Percentiles rank a stretch among this genome's conserved stretches.
Conservation (phyloP, 2,888 invertebrate species). For the Acronicta psi region DNA sequence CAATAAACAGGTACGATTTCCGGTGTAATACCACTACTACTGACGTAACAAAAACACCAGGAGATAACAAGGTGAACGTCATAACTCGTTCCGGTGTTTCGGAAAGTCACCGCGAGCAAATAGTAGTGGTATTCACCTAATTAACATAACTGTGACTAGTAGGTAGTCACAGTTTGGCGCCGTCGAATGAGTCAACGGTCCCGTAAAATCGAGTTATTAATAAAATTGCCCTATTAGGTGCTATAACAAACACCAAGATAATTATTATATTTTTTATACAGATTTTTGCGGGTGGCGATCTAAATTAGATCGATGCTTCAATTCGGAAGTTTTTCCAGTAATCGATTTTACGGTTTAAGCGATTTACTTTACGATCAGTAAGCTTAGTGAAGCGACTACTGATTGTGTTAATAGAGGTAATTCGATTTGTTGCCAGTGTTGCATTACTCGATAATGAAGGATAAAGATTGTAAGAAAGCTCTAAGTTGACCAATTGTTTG, state of each 20-base stretch:
- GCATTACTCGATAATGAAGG: constrained; percentile 40
- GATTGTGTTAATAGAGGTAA: constrained; percentile 49
- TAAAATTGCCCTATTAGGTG: constrained; percentile 67
- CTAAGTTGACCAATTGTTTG: constrained; percentile 34
- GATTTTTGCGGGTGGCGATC: constrained; percentile 20
- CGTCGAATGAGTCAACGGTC: constrained; percentile 71
- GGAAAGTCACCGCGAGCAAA: constrained; percentile 55
- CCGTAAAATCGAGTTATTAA: constrained; percentile 65
- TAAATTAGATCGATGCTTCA: constrained; percentile 33
- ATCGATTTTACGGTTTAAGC: constrained; percentile 33
- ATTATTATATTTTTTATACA: constrained; percentile 28
- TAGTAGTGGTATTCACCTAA: constrained; percentile 64
- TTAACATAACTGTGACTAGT: constrained; percentile 70
- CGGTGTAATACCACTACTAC: constrained; percentile 68
- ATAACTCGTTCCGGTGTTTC: constrained; percentile 61
- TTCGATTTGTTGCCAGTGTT: constrained; percentile 41
- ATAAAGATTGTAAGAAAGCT: constrained; percentile 23
- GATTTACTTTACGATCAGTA: constrained; percentile 35
- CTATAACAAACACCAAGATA: constrained; percentile 56
- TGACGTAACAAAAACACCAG: constrained; percentile 67
- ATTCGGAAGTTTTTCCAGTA: constrained; percentile 13
- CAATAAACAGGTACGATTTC: constrained; percentile 80
- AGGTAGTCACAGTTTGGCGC: constrained; percentile 75
- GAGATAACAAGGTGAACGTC: constrained; percentile 61
- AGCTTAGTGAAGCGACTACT: constrained; percentile 34